Evolutionary conservation across 2,797 vertebrate genomes (phyloP).

Genomic region (Arrhamphus sclerolepis): DNA sequence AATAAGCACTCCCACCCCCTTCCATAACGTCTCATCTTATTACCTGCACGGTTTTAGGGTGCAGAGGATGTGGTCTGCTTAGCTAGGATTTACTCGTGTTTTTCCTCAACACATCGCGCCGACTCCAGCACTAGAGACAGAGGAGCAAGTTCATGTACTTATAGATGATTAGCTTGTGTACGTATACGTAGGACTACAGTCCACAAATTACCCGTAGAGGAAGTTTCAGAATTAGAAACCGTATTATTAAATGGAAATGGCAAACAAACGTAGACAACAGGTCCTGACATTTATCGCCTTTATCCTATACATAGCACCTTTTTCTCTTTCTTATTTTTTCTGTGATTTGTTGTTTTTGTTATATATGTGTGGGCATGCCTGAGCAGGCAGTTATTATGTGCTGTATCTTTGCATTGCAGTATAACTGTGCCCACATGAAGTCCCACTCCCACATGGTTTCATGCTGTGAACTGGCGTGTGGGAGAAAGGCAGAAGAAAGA

Average conservation of each 20-base stretch:
- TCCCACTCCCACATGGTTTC: conserved; percentile 12
- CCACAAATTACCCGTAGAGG: conserved; percentile 12
- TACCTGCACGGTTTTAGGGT: conserved; percentile 65
- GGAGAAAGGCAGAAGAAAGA: conserved; percentile 3
- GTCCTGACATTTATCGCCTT: neutral
- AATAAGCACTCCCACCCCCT: conserved; percentile 44
- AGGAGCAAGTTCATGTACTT: conserved; percentile 31
- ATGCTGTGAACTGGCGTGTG: conserved; percentile 16
- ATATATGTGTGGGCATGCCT: neutral
- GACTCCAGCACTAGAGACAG: conserved; percentile 61
- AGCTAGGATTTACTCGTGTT: conserved; percentile 70
- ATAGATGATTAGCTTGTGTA: conserved; percentile 2
- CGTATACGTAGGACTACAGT: neutral
- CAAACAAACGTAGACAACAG: neutral
- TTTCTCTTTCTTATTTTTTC: conserved; percentile 9
- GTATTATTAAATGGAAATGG: conserved; percentile 7
- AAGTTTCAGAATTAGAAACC: neutral
- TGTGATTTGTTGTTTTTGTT: conserved; percentile 4
- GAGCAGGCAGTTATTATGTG: conserved; percentile 32
- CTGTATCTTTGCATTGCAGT: conserved; percentile 1
- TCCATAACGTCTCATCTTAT: conserved; percentile 48
- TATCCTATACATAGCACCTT: neutral
- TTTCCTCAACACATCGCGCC: conserved; percentile 66
- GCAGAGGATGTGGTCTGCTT: conserved; percentile 74
- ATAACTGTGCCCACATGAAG: conserved; percentile 26